Conservation (phyloP, 2,888 invertebrate genomes). For the Chesias legatella region DNA sequence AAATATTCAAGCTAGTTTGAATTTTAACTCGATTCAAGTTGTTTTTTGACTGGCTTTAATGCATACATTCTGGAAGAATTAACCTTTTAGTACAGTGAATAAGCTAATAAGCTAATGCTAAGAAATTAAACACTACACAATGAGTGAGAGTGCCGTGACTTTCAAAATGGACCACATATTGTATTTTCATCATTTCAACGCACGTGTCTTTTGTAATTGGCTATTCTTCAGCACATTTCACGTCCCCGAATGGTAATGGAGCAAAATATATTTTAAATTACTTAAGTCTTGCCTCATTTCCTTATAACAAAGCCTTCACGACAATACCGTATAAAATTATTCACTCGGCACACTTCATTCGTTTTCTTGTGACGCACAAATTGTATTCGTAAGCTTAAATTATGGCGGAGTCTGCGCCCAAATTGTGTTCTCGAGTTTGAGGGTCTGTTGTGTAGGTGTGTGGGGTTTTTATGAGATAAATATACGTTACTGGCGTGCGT, state of each 20-base stretch:
- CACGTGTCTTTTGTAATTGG: conserved; percentile 8
- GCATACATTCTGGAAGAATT: too few species aligned
- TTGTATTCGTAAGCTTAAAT: conserved; percentile 66
- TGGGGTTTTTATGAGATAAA: neutral
- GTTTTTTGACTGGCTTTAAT: too few species aligned
- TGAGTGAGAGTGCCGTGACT: too few species aligned
- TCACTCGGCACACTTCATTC: conserved; percentile 61
- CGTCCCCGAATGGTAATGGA: conserved; percentile 9
- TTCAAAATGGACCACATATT: too few species aligned
- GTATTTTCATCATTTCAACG: neutral
- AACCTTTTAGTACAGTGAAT: too few species aligned
- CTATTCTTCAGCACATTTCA: conserved; percentile 10
- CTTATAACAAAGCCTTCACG: conserved; percentile 38
- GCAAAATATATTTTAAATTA: conserved; percentile 23
- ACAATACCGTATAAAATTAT: conserved; percentile 51
- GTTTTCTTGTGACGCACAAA: conserved; percentile 58
- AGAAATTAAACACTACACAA: too few species aligned
- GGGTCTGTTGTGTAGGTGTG: conserved; percentile 6
- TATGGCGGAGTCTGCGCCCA: conserved; percentile 50
- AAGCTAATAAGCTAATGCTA: too few species aligned
- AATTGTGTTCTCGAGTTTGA: conserved; percentile 33
- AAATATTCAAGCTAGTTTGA: too few species aligned
- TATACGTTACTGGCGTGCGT: too few species aligned
- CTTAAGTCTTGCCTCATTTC: conserved; percentile 18
- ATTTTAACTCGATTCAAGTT: too few species aligned